Conservation (phyloP, 2,113 vertebrate species). For the Nicator chloris region DNA sequence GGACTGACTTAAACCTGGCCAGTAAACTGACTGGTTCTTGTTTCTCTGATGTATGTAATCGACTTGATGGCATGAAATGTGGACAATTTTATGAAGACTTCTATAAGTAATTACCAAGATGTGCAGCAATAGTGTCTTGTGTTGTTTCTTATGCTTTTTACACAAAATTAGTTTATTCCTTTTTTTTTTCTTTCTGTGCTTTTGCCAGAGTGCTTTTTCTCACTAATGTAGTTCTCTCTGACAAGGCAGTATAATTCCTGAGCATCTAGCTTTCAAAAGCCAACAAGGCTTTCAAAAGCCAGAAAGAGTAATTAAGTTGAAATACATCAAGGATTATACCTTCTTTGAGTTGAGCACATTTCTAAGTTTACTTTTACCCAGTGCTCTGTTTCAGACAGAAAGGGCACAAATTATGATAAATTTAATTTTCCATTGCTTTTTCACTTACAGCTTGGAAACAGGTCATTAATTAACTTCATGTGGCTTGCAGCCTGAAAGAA, state of each 20-base stretch:
- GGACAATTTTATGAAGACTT: background rate
- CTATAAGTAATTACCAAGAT: background rate
- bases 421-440: background rate
- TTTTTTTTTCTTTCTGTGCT: background rate
- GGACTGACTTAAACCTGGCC: background rate
- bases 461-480: background rate
- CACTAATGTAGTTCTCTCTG: background rate
- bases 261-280: background rate
- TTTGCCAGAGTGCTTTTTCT: background rate
- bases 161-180: background rate
- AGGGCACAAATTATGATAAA: background rate
- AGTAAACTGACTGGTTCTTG: background rate
- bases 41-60: background rate
- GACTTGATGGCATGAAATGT: background rate
- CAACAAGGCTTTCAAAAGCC: background rate
- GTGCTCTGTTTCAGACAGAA: background rate
- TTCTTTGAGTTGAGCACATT: background rate
- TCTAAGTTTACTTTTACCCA: background rate
- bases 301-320: background rate
- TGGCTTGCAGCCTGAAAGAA: background rate
- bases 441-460: background rate
- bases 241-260: background rate
- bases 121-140: background rate
- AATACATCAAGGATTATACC: background rate
- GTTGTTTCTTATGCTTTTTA: background rate